phyloP scores from a whole-genome alignment of 2,888 invertebrate genomes.

The Pachydiplax longipennis region DNA sequence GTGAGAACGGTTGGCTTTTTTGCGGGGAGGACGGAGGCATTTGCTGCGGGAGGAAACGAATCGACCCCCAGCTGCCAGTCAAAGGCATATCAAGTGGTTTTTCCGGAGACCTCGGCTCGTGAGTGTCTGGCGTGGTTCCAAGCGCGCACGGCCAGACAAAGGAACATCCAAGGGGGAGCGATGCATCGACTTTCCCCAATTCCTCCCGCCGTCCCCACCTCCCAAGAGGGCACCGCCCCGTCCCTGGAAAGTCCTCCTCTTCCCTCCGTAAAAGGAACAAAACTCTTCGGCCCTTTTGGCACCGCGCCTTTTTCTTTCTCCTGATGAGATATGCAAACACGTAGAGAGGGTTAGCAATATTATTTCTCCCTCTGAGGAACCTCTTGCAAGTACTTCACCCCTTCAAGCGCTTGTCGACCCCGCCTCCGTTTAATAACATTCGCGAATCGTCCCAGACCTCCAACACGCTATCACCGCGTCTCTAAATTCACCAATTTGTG shows the following conservation, averaged over 20 bases:
- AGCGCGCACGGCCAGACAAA: neutral
- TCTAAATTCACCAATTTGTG: neutral
- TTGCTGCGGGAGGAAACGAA: neutral
- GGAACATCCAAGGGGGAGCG: neutral
- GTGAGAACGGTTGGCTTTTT: neutral
- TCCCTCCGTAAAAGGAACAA: neutral
- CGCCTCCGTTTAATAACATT: neutral
- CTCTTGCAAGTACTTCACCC: neutral
- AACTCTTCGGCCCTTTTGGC: neutral
- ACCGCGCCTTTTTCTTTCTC: neutral
- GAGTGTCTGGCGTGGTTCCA: conserved; percentile 30
- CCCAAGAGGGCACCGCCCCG: neutral
- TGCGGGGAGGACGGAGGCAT: neutral
- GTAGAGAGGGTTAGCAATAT: neutral
- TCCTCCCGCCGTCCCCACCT: neutral
- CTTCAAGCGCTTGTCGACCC: neutral
- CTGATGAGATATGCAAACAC: conserved; percentile 28
- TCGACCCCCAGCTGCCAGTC: neutral
- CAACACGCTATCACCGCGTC: neutral
- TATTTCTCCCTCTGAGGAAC: neutral
- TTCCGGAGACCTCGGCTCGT: conserved; percentile 16
- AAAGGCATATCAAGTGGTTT: conserved; percentile 35
- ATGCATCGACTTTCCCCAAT: neutral
- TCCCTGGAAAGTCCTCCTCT: neutral
- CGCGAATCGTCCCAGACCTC: neutral